Conservation (phyloP, 2,113 vertebrate genomes). For the Cyprinus carpio region DNA sequence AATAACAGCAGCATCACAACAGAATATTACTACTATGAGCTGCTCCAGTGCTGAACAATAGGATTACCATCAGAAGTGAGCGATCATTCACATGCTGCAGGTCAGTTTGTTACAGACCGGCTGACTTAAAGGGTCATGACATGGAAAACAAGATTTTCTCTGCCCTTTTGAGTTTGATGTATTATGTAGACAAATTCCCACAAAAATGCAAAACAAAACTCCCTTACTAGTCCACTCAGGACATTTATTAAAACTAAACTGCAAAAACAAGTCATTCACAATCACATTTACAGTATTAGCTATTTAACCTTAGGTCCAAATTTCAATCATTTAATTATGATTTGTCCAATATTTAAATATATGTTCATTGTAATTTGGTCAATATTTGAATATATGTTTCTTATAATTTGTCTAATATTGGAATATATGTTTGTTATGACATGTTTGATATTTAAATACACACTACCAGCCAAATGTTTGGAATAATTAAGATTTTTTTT, state of each 20-base stretch:
- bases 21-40: not conserved
- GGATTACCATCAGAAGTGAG: not conserved
- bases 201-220: not conserved
- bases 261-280: not conserved
- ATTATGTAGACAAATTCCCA: not conserved
- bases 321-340: too few species aligned
- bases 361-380: too few species aligned
- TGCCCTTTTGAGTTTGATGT: not conserved
- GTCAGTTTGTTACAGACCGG: not conserved
- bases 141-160: not conserved
- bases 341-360: not conserved
- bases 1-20: not conserved
- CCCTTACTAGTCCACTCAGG: not conserved
- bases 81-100: conserved; percentile 27
- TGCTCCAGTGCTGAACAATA: not conserved
- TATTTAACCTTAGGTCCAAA: not conserved
- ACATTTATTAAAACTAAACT: not conserved
- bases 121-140: not conserved
- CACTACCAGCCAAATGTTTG: not conserved
- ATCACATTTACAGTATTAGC: not conserved
- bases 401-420: not conserved
- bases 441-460: not conserved
- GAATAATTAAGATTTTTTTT: not conserved
- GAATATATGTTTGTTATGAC: not conserved
- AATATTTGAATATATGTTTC: not conserved